Conservation (phyloP, 2,113 vertebrate genomes). For the Mormyrus lacerda region DNA sequence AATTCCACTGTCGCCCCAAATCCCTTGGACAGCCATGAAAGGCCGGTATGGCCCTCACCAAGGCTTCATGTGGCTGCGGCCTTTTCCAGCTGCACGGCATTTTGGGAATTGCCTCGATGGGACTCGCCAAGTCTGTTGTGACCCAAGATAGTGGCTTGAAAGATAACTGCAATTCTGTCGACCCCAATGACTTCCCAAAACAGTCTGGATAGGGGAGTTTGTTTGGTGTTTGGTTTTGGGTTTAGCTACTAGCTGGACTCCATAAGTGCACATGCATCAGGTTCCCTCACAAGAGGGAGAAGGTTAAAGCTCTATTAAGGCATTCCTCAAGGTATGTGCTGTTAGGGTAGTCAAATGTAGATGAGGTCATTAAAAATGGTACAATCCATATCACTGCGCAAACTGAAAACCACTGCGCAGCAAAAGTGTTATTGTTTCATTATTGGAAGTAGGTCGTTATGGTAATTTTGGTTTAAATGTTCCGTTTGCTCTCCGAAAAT, state of each 20-base stretch:
- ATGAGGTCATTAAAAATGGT: neutral
- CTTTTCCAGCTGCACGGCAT: neutral
- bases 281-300: neutral
- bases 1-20: neutral
- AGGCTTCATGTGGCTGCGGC: neutral
- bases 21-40: constrained; percentile 4
- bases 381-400: neutral
- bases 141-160: neutral
- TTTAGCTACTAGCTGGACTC: neutral
- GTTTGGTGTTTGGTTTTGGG: neutral
- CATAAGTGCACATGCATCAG: neutral
- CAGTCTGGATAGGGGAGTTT: neutral
- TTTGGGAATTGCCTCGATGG: neutral
- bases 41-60: neutral
- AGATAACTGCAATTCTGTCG: neutral
- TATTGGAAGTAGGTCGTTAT: constrained; percentile 19
- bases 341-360: neutral
- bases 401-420: neutral
- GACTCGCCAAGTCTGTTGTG: neutral
- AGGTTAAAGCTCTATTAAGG: neutral
- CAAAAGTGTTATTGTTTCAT: neutral
- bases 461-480: constrained; percentile 17
- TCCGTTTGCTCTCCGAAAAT: neutral
- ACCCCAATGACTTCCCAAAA: neutral
- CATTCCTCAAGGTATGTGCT: neutral